Percentiles rank a stretch among this genome's conserved stretches.
Conservation (phyloP, 30 jellyfish, hydroid and myxozoan species). For the Hydractinia symbiolongicarpus region DNA sequence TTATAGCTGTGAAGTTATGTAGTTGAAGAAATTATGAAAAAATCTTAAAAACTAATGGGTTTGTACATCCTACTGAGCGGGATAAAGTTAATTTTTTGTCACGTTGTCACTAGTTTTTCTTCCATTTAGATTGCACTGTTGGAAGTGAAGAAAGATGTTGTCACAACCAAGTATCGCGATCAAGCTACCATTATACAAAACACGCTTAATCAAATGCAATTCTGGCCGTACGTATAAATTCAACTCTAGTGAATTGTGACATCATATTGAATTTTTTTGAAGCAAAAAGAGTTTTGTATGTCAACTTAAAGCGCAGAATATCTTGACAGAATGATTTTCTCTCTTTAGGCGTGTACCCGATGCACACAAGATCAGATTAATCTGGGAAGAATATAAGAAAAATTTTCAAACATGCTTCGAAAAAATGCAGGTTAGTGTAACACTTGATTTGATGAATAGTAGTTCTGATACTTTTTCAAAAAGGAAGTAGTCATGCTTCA, state of each 20-base stretch:
- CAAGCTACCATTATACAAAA: slow-evolving; percentile 23
- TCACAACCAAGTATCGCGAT: slow-evolving; percentile 7
- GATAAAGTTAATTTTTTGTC: not conserved
- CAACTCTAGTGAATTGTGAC: not conserved
- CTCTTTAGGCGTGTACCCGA: slow-evolving; percentile 4
- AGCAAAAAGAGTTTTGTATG: no score
- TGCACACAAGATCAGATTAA: not conserved
- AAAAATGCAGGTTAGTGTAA: slow-evolving; percentile 14
- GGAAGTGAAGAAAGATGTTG: slow-evolving; percentile 24
- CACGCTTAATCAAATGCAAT: not conserved
- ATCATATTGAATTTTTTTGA: not conserved
- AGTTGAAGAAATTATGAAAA: no score
- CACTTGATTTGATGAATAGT: not conserved
- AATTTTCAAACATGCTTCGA: slow-evolving; percentile 1
- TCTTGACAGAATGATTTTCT: not conserved
- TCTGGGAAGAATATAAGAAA: slow-evolving; percentile 17
- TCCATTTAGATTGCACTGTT: slow-evolving; percentile 17
- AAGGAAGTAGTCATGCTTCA: no score
- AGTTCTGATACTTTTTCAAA: no score
- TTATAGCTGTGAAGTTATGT: no score
- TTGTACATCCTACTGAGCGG: not conserved
- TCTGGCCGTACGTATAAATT: slow-evolving; percentile 21
- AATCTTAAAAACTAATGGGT: no score
- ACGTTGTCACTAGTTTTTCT: not conserved
- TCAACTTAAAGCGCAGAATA: no score